phyloP scores from a whole-genome alignment of 37 sponge, comb jelly and placozoan species.

The Oscarella lobularis region DNA sequence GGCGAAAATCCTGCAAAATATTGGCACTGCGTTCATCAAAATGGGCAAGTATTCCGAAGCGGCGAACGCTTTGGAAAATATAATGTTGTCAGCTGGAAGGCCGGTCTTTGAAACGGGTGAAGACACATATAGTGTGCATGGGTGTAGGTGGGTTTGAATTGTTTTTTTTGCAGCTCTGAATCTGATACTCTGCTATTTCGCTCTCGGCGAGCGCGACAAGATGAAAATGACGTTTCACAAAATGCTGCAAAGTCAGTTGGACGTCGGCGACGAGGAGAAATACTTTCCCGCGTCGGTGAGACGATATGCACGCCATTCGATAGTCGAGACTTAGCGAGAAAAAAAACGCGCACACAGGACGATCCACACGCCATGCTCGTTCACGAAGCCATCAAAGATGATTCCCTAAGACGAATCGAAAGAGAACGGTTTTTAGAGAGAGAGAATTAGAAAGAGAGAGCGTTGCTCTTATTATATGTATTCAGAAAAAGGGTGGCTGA shows the following conservation, averaged over 20 bases:
- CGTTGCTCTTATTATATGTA: too few relatives aligned
- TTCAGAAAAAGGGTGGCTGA: constrained; percentile 55
- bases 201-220: constrained; percentile 82
- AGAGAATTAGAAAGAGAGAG: too few relatives aligned
- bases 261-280: constrained; percentile 68
- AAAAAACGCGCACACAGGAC: constrained; percentile 14
- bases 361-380: constrained; percentile 73
- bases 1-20: constrained; percentile 83
- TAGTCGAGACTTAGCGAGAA: too few relatives aligned
- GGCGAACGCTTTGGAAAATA: constrained; percentile 77
- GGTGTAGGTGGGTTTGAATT: too few relatives aligned
- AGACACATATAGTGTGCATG: not conserved
- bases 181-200: constrained; percentile 82
- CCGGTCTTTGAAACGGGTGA: constrained; percentile 73
- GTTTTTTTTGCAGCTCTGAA: constrained; percentile 60
- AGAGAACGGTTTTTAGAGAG: constrained; percentile 20
- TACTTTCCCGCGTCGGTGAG: constrained; percentile 52
- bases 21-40: constrained; percentile 68
- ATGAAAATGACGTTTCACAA: constrained; percentile 75
- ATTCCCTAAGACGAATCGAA: constrained; percentile 66
- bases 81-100: constrained; percentile 54
- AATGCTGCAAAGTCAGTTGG: constrained; percentile 40
- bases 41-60: constrained; percentile 94
- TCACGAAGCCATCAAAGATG: constrained; percentile 82
- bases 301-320: too few relatives aligned